A percentile compares a stretch with the other conserved stretches of the same genome.
Evolutionary conservation across 2,113 vertebrate genomes (phyloP).

Genomic region (Anguilla japonica): DNA sequence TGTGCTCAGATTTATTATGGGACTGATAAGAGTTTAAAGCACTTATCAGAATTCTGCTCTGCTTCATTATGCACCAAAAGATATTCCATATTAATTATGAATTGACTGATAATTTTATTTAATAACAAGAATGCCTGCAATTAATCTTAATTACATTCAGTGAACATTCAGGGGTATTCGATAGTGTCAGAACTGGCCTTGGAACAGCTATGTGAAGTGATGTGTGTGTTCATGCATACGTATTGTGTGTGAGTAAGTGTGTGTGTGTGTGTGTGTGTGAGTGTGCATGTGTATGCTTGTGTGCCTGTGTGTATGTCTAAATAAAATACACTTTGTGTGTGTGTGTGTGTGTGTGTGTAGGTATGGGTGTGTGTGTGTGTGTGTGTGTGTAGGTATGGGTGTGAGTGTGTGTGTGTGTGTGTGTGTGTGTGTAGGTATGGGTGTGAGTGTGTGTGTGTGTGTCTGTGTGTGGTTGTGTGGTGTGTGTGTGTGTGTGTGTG

Average conservation of each 20-base stretch:
- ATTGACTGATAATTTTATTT: constrained; percentile 46
- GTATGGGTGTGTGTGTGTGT: background rate
- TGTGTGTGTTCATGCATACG: background rate
- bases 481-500: background rate
- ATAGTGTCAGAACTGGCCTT: background rate
- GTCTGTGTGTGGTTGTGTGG: background rate
- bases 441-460: background rate
- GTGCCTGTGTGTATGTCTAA: background rate
- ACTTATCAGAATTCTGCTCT: constrained; percentile 25
- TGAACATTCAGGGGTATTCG: constrained; percentile 29
- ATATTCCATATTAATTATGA: constrained; percentile 44
- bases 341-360: background rate
- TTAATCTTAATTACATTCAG: constrained; percentile 37
- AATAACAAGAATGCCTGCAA: constrained; percentile 39
- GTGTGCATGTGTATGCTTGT: background rate
- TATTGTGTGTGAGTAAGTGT: background rate
- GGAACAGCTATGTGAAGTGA: background rate
- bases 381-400: background rate
- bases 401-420: background rate
- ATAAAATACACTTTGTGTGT: background rate
- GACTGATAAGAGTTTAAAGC: constrained; percentile 37
- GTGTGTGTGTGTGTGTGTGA: background rate
- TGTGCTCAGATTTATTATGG: constrained; percentile 25
- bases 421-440: background rate
- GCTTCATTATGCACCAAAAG: constrained; percentile 42